Percentiles rank a stretch among this genome's conserved stretches.
phyloP scores from a whole-genome alignment of 2,797 vertebrate genomes.

The Sibirionetta formosa region DNA sequence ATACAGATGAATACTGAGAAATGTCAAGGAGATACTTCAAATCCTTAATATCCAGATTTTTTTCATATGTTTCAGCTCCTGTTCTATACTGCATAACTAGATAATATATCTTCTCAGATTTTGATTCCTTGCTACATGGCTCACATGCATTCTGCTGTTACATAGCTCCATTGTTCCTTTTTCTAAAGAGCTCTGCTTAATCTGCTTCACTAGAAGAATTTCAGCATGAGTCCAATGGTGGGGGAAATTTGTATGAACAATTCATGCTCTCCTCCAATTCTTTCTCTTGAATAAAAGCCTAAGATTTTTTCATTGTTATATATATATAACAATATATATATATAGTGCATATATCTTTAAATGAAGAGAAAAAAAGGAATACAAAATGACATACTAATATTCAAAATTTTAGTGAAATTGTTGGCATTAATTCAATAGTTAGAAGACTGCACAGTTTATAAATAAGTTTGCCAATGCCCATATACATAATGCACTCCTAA shows the following conservation, averaged over 20 bases:
- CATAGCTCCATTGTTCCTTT: not conserved
- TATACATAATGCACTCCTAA: rapidly evolving
- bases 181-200: not conserved
- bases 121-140: not conserved
- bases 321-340: too few species aligned
- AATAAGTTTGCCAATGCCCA: not conserved
- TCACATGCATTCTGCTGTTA: not conserved
- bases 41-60: not conserved
- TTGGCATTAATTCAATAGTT: not conserved
- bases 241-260: not conserved
- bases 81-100: not conserved
- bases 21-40: not conserved
- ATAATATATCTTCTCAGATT: not conserved
- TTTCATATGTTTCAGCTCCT: not conserved
- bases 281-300: not conserved
- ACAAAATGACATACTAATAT: not conserved
- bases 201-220: not conserved
- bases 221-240: not conserved
- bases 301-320: not conserved
- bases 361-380: not conserved
- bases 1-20: not conserved
- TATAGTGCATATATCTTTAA: not conserved
- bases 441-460: not conserved
- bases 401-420: not conserved
- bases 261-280: not conserved